Conservation (phyloP, 1,140 invertebrate species). For the Gerris buenoi region DNA sequence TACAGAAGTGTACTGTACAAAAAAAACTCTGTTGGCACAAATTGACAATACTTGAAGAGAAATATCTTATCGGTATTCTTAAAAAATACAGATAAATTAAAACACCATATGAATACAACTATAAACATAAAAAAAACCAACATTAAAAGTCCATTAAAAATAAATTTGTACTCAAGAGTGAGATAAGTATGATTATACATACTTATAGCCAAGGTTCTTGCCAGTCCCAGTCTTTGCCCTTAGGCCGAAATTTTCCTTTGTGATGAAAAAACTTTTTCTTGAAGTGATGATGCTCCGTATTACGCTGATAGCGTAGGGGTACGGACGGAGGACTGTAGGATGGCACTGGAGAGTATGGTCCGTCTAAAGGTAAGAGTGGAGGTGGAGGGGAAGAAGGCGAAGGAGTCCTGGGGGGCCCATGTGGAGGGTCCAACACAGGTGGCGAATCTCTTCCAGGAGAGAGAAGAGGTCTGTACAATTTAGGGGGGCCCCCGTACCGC, state of each 20-base stretch:
- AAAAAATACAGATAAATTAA: neutral
- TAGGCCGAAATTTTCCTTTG: conserved; percentile 45
- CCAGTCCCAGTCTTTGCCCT: conserved; percentile 62
- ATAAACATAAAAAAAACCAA: neutral
- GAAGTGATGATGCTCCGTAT: conserved; percentile 44
- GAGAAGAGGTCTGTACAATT: conserved; percentile 24
- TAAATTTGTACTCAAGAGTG: conserved; percentile 1
- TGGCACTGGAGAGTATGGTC: conserved; percentile 30
- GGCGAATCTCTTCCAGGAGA: conserved; percentile 32
- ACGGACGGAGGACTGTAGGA: conserved; percentile 27
- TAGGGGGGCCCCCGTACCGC: conserved; percentile 18
- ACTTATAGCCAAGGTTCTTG: conserved; percentile 19
- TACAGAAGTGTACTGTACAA: no score
- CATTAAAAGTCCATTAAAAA: neutral
- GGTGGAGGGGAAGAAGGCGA: conserved; percentile 41
- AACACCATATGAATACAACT: neutral
- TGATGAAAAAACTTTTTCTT: conserved; percentile 63
- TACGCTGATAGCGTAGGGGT: conserved; percentile 44
- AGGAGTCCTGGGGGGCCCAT: conserved; percentile 46
- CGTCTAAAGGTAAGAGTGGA: conserved; percentile 24
- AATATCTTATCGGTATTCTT: neutral
- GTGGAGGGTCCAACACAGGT: conserved; percentile 30
- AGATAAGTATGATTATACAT: neutral
- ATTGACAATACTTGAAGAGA: neutral
- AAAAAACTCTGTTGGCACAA: neutral